Evolutionary conservation across 2,888 invertebrate genomes (phyloP).

Genomic region (Fragum fragum): DNA sequence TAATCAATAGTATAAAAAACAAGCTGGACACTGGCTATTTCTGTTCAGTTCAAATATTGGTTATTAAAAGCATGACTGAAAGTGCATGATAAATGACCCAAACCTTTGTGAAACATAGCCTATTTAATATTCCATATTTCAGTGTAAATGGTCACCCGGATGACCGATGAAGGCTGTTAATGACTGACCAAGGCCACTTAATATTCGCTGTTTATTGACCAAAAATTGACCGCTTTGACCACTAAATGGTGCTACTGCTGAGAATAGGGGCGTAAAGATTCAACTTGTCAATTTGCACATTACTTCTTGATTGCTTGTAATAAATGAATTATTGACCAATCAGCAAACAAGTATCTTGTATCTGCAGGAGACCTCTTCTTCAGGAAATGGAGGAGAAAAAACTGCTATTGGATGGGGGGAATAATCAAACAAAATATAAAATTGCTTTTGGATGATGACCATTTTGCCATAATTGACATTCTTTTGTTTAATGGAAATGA

Average conservation of each 20-base stretch:
- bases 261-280: constrained; percentile 20
- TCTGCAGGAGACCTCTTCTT: constrained; percentile 23
- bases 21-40: constrained; percentile 26
- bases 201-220: constrained; percentile 25
- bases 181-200: constrained; percentile 29
- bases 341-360: constrained; percentile 20
- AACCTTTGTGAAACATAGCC: constrained; percentile 27
- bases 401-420: background rate
- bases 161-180: constrained; percentile 16
- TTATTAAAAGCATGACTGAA: constrained; percentile 20
- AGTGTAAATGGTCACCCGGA: constrained; percentile 17
- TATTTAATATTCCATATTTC: constrained; percentile 32
- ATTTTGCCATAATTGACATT: background rate
- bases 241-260: constrained; percentile 15
- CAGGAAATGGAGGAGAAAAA: constrained; percentile 21
- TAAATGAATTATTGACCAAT: constrained; percentile 30
- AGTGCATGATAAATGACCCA: constrained; percentile 23
- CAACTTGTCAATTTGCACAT: constrained; percentile 30
- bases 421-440: constrained; percentile 1
- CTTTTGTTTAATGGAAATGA: background rate
- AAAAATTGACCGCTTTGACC: constrained; percentile 31
- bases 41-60: constrained; percentile 19
- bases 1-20: constrained; percentile 27
- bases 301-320: constrained; percentile 15
- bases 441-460: background rate